Evolutionary conservation across 2,888 invertebrate genomes (phyloP).

Genomic region (Thysanoteuthis rhombus): DNA sequence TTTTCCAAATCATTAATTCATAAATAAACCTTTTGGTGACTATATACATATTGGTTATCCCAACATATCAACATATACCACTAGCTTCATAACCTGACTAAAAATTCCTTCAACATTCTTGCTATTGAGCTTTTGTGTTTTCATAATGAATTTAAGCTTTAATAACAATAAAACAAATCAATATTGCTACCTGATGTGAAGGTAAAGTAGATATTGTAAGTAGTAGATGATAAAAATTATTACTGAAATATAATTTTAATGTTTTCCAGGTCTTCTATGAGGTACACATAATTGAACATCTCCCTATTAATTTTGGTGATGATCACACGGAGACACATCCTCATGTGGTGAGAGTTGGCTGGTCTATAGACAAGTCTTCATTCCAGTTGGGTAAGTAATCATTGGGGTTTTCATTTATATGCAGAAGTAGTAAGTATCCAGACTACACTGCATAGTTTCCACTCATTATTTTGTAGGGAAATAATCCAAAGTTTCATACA

Average conservation of each 20-base stretch:
- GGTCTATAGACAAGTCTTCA: constrained; percentile 80
- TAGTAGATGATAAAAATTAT: not conserved
- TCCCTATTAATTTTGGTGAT: constrained; percentile 70
- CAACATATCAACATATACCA: too few relatives aligned
- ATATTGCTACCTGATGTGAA: not conserved
- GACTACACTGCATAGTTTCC: not conserved
- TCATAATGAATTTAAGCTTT: too few relatives aligned
- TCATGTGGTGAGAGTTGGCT: constrained; percentile 87
- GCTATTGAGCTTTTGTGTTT: too few relatives aligned
- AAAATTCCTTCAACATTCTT: not conserved
- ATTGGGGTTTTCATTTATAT: not conserved
- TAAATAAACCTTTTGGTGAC: not conserved
- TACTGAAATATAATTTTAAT: constrained; percentile 26
- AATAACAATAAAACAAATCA: not conserved
- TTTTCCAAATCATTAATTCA: not conserved
- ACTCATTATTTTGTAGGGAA: not conserved
- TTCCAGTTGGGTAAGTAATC: constrained; percentile 81
- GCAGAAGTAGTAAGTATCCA: not conserved
- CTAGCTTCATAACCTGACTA: not conserved
- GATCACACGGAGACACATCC: constrained; percentile 70
- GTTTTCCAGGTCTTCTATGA: constrained; percentile 62
- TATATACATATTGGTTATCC: not conserved
- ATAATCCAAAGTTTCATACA: too few relatives aligned
- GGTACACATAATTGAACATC: constrained; percentile 66
- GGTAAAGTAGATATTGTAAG: not conserved